Percentiles rank a stretch among this genome's conserved stretches.
Conservation (phyloP, 2,113 vertebrate species). For the Gymnocephalus cernua region DNA sequence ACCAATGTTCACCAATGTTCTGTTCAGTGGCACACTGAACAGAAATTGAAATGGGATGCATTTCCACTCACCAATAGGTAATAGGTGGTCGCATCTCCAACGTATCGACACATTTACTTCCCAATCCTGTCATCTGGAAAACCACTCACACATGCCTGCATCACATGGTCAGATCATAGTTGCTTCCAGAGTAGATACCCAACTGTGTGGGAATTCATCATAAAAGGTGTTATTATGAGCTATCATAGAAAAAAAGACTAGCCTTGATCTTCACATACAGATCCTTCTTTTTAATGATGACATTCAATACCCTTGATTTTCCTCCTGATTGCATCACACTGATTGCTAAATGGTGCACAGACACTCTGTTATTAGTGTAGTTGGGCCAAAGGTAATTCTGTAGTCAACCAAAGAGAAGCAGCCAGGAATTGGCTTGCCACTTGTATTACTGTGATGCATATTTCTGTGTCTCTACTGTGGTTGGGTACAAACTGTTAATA, state of each 20-base stretch:
- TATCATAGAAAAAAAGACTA: too few species aligned
- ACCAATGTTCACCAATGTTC: not conserved
- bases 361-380: slow-evolving; percentile 24
- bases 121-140: not conserved
- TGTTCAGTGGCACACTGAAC: not conserved
- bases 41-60: not conserved
- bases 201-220: not conserved
- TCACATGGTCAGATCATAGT: not conserved
- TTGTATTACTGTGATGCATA: not conserved
- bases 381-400: slow-evolving; percentile 21
- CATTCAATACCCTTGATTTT: slow-evolving; percentile 32
- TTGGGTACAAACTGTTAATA: not conserved
- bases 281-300: slow-evolving; percentile 24
- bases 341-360: slow-evolving; percentile 38
- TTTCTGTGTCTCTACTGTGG: not conserved
- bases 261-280: slow-evolving; percentile 31
- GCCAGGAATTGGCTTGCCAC: too few species aligned
- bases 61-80: not conserved
- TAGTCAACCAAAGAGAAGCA: slow-evolving; percentile 27
- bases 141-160: not conserved
- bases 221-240: slow-evolving; percentile 9
- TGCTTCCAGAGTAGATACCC: not conserved
- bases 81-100: not conserved
- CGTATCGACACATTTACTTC: not conserved
- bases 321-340: slow-evolving; percentile 62